Evolutionary conservation across 2,888 invertebrate genomes (phyloP).

Genomic region (Agapostemon virescens): DNA sequence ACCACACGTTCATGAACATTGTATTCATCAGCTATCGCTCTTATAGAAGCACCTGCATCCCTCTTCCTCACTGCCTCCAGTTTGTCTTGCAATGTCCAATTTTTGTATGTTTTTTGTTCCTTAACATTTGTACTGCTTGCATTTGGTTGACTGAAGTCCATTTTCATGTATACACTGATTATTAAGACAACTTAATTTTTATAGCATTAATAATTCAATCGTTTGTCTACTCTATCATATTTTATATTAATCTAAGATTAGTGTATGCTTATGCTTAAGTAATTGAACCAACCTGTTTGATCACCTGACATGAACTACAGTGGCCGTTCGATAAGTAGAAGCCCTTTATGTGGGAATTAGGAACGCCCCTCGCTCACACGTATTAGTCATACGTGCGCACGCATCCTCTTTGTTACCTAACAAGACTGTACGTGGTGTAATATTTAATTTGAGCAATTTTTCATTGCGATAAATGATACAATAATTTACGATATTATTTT

Average conservation of each 20-base stretch:
- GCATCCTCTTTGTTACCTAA: not conserved
- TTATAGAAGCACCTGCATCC: slow-evolving; percentile 17
- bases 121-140: not conserved
- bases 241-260: not conserved
- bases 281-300: slow-evolving; percentile 1
- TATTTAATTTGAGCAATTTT: not conserved
- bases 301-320: not conserved
- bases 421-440: not conserved
- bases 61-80: slow-evolving; percentile 7
- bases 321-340: not conserved
- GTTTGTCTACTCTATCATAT: not conserved
- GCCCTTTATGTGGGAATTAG: slow-evolving; percentile 1
- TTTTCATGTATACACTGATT: slow-evolving; percentile 4
- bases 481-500: not conserved
- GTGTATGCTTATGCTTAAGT: not conserved
- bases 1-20: not conserved
- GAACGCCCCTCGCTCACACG: not conserved
- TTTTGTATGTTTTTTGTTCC: not conserved
- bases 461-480: not conserved
- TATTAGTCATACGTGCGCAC: not conserved
- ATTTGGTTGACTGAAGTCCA: slow-evolving; percentile 5
- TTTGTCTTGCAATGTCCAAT: slow-evolving; percentile 8
- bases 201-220: not conserved
- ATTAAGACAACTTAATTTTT: not conserved
- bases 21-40: not conserved